Evolutionary conservation across 2,888 invertebrate species (phyloP), one percentile per base, ranked within the genome.

Genomic region (Caenorhabditis sp.): DNA sequence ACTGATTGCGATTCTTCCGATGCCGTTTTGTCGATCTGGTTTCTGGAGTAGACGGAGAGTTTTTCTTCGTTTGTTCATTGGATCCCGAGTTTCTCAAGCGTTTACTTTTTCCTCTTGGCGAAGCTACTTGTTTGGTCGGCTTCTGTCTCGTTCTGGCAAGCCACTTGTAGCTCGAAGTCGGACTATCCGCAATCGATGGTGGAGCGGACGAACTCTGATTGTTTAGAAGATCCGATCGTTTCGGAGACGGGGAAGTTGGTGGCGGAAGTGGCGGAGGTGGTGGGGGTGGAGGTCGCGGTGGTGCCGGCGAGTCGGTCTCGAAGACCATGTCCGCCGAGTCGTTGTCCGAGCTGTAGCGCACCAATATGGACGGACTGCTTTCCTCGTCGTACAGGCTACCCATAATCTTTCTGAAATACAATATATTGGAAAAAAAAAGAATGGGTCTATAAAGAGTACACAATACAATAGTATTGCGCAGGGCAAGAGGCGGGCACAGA

Each of bases 311-410:
- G 48, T 1, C 56, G 46, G 66, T 56, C 22, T 59, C 48, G 59
- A 59, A 59, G 24, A 70, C 41, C 17, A 27, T 50, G 17, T 70
- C 70, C 24, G 50, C 52, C 4, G 59, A 43, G 26, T 70, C 70
- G 59, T 70, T 70, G 15, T 70, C 70, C 27, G 70, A 70, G 24
- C 53, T 59, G 59, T 70, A 70, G 6, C 59, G 45, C 27, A 70
- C 13, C 1, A 70, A 39, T 7, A 70, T 70, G 1, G 70, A 70
- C 6, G 52, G 17, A 8, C 46, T 13, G 7, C 46, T 9, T 8
- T 65, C 65, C 7, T 70, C 70, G 13, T 70, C 45, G 48, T 35
- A 68, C 2, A 24, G 13, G 17, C 20, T 22, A 46, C 70, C 37
- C 70, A 70, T 70, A 20, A 15, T n/a, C n/a, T 45, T 58, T 17